Evolutionary conservation across 1,140 invertebrate species (phyloP).

Genomic region (Drosophila hydei): DNA sequence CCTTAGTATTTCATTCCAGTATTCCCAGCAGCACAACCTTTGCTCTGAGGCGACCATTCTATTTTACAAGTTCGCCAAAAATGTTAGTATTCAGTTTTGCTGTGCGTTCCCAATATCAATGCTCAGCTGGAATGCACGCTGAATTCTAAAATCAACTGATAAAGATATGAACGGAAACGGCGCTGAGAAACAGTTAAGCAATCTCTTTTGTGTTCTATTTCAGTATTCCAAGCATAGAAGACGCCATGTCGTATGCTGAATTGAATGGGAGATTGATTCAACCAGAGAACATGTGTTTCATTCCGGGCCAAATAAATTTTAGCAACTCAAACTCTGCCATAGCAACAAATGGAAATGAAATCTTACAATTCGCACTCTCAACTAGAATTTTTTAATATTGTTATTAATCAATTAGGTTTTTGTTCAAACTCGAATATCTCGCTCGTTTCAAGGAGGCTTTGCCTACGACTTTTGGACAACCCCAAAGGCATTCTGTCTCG

Average conservation of each 20-base stretch:
- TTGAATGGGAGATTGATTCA: neutral
- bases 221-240: neutral
- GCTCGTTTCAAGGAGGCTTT: constrained; percentile 2
- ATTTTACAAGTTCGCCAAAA: neutral
- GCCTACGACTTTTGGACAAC: neutral
- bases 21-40: neutral
- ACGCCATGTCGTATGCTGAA: neutral
- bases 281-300: neutral
- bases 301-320: neutral
- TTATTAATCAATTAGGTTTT: too few relatives aligned
- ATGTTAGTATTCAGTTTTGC: neutral
- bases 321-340: too few relatives aligned
- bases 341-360: neutral
- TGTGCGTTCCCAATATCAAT: neutral
- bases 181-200: neutral
- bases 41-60: neutral
- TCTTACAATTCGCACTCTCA: neutral
- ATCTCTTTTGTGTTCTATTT: constrained; percentile 17
- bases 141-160: constrained; percentile 2
- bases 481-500: neutral
- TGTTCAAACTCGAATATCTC: too few relatives aligned
- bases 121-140: neutral
- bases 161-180: neutral
- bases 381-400: too few relatives aligned
- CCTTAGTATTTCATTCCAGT: neutral